A percentile compares a stretch with the other conserved stretches of the same genome.
Conservation (phyloP, 2,888 invertebrate species). For the Hoplodrina blanda region DNA sequence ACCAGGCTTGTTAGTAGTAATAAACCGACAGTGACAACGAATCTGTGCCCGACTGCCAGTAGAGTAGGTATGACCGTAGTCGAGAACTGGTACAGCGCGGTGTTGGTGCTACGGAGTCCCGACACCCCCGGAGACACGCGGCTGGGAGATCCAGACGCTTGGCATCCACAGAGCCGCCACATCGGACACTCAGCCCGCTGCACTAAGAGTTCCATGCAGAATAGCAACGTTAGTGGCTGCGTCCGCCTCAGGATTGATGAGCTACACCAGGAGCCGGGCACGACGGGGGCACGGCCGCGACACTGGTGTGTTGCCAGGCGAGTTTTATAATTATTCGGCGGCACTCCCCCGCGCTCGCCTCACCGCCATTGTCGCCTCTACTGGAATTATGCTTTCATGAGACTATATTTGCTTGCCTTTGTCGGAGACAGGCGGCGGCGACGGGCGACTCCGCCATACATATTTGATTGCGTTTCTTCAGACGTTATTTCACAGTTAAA, state of each 20-base stretch:
- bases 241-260: slow-evolving; percentile 38
- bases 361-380: slow-evolving; percentile 28
- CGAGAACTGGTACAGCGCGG: no score
- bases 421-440: slow-evolving; percentile 29
- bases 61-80: no score
- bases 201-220: slow-evolving; percentile 9
- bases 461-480: slow-evolving; percentile 55
- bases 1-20: no score
- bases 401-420: slow-evolving; percentile 50
- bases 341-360: neutral
- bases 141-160: no score
- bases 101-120: no score
- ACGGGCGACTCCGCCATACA: slow-evolving; percentile 32
- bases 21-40: no score
- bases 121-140: no score
- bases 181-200: no score
- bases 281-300: neutral
- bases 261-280: neutral
- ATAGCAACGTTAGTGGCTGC: slow-evolving; percentile 15
- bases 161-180: no score
- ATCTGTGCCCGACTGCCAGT: no score
- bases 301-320: slow-evolving; percentile 26
- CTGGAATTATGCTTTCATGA: slow-evolving; percentile 59
- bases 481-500: slow-evolving; percentile 46
- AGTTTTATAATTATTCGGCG: slow-evolving; percentile 40